Percentiles rank a stretch among this genome's conserved stretches.
phyloP scores from a whole-genome alignment of 1,140 invertebrate species.

The Thalassaphorura encarpata region DNA sequence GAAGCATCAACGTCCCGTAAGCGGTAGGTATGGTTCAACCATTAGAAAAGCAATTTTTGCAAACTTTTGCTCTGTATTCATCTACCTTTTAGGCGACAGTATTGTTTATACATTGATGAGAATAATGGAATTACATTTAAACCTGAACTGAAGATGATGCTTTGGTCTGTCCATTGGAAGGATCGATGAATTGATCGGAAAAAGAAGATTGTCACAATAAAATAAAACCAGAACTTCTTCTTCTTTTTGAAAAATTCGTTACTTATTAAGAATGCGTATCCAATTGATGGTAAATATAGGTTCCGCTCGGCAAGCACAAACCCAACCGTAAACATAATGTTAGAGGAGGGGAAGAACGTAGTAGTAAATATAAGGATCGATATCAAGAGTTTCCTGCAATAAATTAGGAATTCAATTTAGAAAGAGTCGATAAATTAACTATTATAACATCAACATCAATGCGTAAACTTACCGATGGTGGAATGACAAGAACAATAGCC shows the following conservation, averaged over 20 bases:
- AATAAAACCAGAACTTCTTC: constrained; percentile 8
- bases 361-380: constrained; percentile 16
- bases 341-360: constrained; percentile 30
- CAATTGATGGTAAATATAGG: constrained; percentile 74
- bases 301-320: constrained; percentile 84
- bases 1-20: too few relatives aligned
- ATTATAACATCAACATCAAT: not conserved
- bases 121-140: too few relatives aligned
- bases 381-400: constrained; percentile 32
- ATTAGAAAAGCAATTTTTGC: too few relatives aligned
- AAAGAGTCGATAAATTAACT: too few relatives aligned
- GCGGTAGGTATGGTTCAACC: too few relatives aligned
- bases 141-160: constrained; percentile 36
- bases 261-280: constrained; percentile 61
- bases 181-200: constrained; percentile 36
- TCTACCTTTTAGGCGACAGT: too few relatives aligned
- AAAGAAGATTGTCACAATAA: constrained; percentile 19
- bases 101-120: too few relatives aligned
- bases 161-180: constrained; percentile 28
- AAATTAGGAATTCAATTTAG: not conserved
- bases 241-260: constrained; percentile 50
- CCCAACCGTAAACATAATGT: constrained; percentile 67
- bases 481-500: constrained; percentile 1
- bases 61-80: too few relatives aligned
- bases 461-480: constrained; percentile 13